Conservation (phyloP, 2,113 vertebrate genomes). For the Amazona guildingii region DNA sequence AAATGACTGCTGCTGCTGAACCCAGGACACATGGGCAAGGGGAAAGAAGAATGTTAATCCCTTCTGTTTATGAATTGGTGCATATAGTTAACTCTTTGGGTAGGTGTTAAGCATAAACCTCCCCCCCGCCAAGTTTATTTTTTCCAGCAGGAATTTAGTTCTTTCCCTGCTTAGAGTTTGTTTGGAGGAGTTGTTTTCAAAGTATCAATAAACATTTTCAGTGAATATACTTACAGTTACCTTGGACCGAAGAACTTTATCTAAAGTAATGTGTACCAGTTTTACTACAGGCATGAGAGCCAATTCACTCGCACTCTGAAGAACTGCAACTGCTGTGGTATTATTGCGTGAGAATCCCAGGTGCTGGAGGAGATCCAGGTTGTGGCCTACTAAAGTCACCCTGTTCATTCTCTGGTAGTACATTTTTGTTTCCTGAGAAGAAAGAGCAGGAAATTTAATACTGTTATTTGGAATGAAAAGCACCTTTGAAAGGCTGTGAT, state of each 20-base stretch:
- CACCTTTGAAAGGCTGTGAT: neutral
- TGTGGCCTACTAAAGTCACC: neutral
- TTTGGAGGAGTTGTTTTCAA: neutral
- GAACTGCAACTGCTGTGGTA: neutral
- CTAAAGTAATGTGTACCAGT: neutral
- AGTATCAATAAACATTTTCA: neutral
- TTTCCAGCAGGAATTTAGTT: neutral
- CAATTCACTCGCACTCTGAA: neutral
- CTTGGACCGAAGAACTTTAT: neutral
- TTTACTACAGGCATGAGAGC: neutral
- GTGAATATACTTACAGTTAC: neutral
- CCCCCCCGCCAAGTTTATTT: neutral
- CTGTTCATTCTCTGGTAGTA: neutral
- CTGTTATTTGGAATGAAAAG: neutral
- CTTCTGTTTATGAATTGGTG: neutral
- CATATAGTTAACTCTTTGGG: neutral
- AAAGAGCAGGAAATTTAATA: neutral
- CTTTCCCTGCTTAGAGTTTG: neutral
- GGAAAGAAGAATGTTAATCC: neutral
- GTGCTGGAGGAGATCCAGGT: neutral
- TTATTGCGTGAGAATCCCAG: neutral
- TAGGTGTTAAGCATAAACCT: neutral
- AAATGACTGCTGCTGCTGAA: too few relatives aligned
- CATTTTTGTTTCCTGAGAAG: neutral
- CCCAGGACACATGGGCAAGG: neutral